Base-by-base conservation (phyloP, 2,888 invertebrate genomes). In the Scaptomyza caliginosa region DNA sequence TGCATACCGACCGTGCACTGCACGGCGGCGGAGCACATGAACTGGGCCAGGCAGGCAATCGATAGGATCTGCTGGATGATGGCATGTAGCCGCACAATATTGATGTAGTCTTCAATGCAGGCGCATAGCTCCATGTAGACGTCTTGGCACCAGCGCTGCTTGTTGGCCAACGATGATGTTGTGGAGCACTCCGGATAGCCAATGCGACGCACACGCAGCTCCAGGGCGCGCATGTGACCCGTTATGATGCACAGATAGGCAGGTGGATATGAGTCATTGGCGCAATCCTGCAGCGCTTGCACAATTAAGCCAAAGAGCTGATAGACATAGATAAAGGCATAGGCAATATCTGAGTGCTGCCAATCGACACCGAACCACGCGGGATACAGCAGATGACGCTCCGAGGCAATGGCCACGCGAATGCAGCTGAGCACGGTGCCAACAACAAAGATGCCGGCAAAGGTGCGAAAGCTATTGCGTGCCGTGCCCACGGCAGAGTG, bases 1-100 rank as follows among this genome's bases (percentile, higher is more conserved):
- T 93, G 88, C 91, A 93, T 49, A 86, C 90, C 79, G 87, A 93
- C 84, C 77, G 91, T 59, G 89, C 90, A 90, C 54, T 89, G 90
- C 0, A 89, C 90, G 30, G 88, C 57, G 5, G 81, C 93, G 0
- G 93, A 92, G 17, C 92, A 92, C n/a, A 91, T 85, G 49, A 93
- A 88, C 79, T 93, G 93, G 24, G 93, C 92, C 72, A 93, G 91
- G 69, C 93, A 93, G 45, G 92, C 92, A 0, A 90, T 89, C 28
- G 93, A 93, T 39, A 92, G 92, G 0, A 92, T 92, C 34, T 92
- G 81, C 72, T 93, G 93, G 38, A 93, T 91, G 23, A 90, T 84
- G 55, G 90, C 85, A 24, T 92, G 91, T 52, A 92, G 92, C 49
- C 92, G 58, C 6, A 86, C 63, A 43, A 90, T 82, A n/a, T 62